Evolutionary conservation across 2,797 vertebrate genomes (phyloP).

Genomic region (Crocidura indochinensis): DNA sequence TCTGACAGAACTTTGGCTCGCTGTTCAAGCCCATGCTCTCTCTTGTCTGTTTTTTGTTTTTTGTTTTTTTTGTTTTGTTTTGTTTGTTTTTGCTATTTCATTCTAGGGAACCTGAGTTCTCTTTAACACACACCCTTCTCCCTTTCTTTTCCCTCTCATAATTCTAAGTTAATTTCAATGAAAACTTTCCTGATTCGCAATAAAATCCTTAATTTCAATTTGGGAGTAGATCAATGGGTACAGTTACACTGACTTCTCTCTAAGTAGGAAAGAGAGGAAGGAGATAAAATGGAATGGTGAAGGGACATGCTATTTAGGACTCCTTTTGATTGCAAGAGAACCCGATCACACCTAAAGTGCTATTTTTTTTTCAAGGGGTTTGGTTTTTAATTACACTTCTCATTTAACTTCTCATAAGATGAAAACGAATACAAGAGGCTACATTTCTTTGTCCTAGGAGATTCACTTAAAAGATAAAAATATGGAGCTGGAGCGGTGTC

Average conservation of each 20-base stretch:
- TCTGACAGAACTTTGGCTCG: not conserved
- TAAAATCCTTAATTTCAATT: not conserved
- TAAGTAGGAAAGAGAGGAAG: not conserved
- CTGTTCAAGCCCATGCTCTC: no score
- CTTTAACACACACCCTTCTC: no score
- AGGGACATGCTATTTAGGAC: not conserved
- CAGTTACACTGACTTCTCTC: not conserved
- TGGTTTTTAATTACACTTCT: not conserved
- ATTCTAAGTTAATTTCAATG: no score
- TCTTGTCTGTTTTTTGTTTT: no score
- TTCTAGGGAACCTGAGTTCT: no score
- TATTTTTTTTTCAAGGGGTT: not conserved
- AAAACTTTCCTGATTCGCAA: no score
- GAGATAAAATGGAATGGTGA: rapidly evolving
- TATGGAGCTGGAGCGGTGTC: no score
- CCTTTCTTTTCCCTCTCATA: no score
- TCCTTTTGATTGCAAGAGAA: not conserved
- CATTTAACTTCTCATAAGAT: not conserved
- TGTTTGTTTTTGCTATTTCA: no score
- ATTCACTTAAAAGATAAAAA: not conserved
- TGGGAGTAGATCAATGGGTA: not conserved
- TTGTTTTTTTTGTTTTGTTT: no score
- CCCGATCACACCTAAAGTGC: not conserved
- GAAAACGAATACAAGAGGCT: not conserved
- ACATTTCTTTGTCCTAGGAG: not conserved